These are phyloP conservation scores for Acromyrmex charruanus DNA, from an alignment of 1,140 invertebrate species.

Conservation along the genomic window DNA sequence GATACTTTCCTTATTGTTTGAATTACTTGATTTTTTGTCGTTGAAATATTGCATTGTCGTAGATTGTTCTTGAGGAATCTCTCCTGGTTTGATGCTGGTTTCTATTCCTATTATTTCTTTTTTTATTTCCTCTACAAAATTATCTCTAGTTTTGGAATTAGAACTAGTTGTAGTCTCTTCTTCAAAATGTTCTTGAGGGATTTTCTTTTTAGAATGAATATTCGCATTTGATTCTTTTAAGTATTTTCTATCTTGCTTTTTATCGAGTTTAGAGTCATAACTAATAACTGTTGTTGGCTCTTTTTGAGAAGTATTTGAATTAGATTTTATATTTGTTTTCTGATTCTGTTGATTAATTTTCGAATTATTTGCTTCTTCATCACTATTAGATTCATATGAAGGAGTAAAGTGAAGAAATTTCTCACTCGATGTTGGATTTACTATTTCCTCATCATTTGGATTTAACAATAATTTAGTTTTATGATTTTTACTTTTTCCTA, in stretches of 20 bases:
- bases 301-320: not conserved
- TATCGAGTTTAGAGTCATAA: not conserved
- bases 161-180: not conserved
- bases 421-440: not conserved
- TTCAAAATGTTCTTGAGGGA: not conserved
- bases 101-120: not conserved
- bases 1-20: not conserved
- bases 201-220: not conserved
- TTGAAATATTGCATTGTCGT: not conserved
- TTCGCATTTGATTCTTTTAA: not conserved
- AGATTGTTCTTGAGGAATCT: not conserved
- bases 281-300: not conserved
- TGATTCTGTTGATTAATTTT: not conserved
- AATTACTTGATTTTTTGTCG: not conserved
- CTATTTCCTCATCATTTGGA: not conserved
- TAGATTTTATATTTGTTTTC: not conserved
- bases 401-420: not conserved
- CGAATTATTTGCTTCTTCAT: not conserved
- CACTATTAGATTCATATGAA: not conserved
- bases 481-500: slow-evolving; percentile 41
- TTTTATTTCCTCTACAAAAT: not conserved
- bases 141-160: not conserved
- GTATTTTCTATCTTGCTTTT: not conserved
- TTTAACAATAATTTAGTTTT: not conserved
- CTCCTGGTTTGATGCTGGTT: not conserved